A percentile compares a stretch with the other conserved stretches of the same genome.
phyloP scores from a whole-genome alignment of 2,888 invertebrate genomes.

The Mantis religiosa region DNA sequence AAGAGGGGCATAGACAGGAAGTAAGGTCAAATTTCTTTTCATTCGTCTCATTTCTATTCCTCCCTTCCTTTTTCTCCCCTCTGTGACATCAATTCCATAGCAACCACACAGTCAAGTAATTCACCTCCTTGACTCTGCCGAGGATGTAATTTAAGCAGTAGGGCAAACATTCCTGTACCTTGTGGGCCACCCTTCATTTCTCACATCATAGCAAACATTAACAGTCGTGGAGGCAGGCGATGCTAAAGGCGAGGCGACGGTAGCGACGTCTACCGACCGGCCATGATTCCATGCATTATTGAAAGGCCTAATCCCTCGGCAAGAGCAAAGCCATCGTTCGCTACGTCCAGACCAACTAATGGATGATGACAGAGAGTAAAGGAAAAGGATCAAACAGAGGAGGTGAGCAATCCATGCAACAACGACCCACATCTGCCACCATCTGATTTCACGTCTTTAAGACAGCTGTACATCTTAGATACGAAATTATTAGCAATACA shows the following conservation, averaged over 20 bases:
- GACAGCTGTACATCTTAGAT: no score
- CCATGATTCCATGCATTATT: slow-evolving; percentile 26
- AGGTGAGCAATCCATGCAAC: background rate
- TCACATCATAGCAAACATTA: slow-evolving; percentile 13
- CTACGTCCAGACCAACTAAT: slow-evolving; percentile 21
- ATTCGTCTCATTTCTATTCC: background rate
- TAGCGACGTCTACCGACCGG: background rate
- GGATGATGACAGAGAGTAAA: slow-evolving; percentile 23
- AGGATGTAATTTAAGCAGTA: slow-evolving; percentile 16
- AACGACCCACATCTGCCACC: background rate
- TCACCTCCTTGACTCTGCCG: background rate
- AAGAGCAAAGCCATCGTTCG: slow-evolving; percentile 17
- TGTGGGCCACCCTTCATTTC: background rate
- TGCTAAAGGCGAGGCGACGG: background rate
- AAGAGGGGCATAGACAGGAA: background rate
- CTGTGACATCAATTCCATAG: background rate
- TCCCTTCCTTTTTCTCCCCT: background rate
- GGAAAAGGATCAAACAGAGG: slow-evolving; percentile 23
- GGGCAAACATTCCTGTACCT: background rate
- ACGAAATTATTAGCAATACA: no score
- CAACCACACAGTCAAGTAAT: background rate
- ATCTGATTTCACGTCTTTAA: background rate
- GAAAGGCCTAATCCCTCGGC: slow-evolving; percentile 23
- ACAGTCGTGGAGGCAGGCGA: background rate
- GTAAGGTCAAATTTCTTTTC: background rate